These are phyloP conservation scores for Eudyptes chrysolophus DNA, from an alignment of 2,113 vertebrate genomes.

Conservation along the genomic window DNA sequence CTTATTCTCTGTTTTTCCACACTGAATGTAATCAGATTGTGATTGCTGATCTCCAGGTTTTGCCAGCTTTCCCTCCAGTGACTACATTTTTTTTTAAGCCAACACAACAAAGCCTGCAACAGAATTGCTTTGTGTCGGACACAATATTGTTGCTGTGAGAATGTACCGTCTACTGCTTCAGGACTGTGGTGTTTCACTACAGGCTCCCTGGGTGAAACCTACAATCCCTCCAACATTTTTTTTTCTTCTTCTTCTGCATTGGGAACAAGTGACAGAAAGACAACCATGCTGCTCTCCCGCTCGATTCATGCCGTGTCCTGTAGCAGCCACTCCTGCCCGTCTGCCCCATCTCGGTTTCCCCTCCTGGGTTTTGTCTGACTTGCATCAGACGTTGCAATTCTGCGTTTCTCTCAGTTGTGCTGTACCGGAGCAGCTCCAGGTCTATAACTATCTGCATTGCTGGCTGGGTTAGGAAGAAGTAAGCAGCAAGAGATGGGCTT, in stretches of 20 bases:
- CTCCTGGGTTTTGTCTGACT: background rate
- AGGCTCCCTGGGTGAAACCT: background rate
- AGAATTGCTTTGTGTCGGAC: background rate
- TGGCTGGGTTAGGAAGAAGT: background rate
- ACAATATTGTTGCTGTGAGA: background rate
- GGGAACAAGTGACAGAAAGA: background rate
- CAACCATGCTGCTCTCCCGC: background rate
- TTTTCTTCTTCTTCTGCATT: background rate
- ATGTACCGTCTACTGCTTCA: background rate
- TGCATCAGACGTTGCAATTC: background rate
- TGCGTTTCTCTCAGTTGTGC: background rate
- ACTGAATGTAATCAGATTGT: background rate
- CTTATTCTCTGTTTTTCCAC: background rate
- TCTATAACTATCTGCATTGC: background rate
- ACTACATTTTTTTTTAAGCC: background rate
- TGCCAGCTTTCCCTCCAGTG: background rate
- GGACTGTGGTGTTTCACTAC: background rate
- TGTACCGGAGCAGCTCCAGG: background rate
- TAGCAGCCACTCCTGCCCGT: background rate
- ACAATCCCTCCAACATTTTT: background rate
- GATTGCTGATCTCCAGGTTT: background rate
- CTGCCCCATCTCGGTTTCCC: background rate
- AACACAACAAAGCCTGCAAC: background rate
- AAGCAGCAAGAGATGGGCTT: background rate
- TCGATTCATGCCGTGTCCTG: accelerated